Conservation (phyloP, 2,888 invertebrate genomes). For the Escarpia spicata region DNA sequence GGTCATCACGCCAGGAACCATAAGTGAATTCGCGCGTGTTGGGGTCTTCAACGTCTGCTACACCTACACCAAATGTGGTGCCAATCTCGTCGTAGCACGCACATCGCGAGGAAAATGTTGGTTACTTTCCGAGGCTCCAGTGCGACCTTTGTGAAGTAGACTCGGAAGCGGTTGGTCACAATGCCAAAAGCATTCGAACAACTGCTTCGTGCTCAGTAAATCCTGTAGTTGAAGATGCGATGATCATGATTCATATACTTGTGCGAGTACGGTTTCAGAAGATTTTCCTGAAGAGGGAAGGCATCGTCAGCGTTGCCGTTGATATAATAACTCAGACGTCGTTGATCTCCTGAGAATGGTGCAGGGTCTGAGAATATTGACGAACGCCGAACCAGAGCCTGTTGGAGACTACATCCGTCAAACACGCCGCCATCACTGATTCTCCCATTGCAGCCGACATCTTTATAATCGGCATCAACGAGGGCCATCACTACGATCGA, state of each 20-base stretch:
- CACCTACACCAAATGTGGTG: background rate
- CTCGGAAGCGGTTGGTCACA: conserved; percentile 17
- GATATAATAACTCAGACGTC: too few relatives aligned
- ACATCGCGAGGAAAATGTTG: too few relatives aligned
- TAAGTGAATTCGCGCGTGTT: background rate
- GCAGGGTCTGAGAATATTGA: too few relatives aligned
- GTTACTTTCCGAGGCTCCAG: background rate
- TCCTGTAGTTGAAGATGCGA: conserved; percentile 25
- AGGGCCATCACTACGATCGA: conserved; percentile 29
- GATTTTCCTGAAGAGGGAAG: conserved; percentile 36
- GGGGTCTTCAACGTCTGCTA: conserved; percentile 3
- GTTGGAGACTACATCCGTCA: conserved; percentile 27
- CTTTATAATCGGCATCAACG: conserved; percentile 31
- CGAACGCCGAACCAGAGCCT: background rate
- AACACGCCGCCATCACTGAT: conserved; percentile 40
- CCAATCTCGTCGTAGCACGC: background rate
- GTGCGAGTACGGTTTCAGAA: conserved; percentile 41
- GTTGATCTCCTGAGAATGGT: too few relatives aligned
- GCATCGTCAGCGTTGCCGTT: too few relatives aligned
- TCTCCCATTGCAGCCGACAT: conserved; percentile 39
- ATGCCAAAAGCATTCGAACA: conserved; percentile 22
- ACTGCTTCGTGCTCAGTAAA: conserved; percentile 26
- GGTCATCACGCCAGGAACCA: too few relatives aligned
- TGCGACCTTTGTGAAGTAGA: background rate
- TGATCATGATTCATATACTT: background rate